Conservation (phyloP, 2,888 invertebrate genomes). For the Macaria notata region DNA sequence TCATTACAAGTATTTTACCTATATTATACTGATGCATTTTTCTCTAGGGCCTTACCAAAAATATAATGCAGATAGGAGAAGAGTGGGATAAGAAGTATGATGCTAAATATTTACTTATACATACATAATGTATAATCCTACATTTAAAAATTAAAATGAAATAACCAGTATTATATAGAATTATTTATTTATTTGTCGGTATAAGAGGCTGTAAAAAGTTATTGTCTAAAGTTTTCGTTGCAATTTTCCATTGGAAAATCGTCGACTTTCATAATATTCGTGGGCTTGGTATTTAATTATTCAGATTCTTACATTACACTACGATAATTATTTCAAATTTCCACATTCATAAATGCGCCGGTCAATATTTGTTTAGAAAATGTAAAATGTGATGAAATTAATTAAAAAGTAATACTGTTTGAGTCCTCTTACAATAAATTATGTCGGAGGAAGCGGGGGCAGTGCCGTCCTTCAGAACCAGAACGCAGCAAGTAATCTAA, state of each 20-base stretch:
- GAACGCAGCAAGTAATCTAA: neutral
- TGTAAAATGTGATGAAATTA: constrained; percentile 64
- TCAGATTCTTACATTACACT: too few relatives aligned
- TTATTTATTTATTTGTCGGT: constrained; percentile 72
- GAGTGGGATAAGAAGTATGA: too few relatives aligned
- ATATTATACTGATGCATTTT: too few relatives aligned
- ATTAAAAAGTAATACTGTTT: constrained; percentile 69
- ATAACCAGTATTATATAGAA: constrained; percentile 60
- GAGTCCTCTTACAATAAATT: constrained; percentile 52
- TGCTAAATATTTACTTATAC: too few relatives aligned
- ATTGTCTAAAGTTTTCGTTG: constrained; percentile 68
- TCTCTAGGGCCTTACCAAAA: too few relatives aligned
- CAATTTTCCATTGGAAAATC: neutral
- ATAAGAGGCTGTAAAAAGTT: constrained; percentile 78
- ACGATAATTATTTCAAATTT: constrained; percentile 33
- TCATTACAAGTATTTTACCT: too few relatives aligned
- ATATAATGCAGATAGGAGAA: too few relatives aligned
- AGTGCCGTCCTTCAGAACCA: constrained; percentile 19
- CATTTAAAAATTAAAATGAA: constrained; percentile 43
- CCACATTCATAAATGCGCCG: constrained; percentile 55
- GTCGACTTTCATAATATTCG: too few relatives aligned
- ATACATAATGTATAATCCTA: too few relatives aligned
- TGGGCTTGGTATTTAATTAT: too few relatives aligned
- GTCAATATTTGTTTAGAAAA: constrained; percentile 31
- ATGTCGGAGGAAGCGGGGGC: constrained; percentile 42